Base-by-base conservation (phyloP, 2,797 vertebrate species). In the Tadarida brasiliensis region DNA sequence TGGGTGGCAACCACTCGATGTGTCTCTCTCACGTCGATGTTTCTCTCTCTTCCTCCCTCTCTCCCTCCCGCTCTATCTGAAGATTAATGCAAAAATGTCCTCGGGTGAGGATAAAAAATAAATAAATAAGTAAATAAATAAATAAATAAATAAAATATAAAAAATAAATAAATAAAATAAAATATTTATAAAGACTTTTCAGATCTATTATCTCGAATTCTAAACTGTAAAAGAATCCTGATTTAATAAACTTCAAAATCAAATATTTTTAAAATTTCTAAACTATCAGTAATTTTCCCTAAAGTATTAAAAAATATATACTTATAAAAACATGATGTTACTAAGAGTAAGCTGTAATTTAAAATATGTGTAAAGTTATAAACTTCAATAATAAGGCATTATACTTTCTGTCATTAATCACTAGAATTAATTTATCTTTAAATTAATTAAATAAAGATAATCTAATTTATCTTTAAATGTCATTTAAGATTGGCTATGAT, bases 151-250 rank as follows among this genome's bases (percentile, higher is more conserved):
- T n/a, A n/a, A n/a, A n/a, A n/a, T n/a, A n/a, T n/a, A n/a, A n/a
- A n/a, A n/a, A n/a, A n/a, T n/a, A n/a, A n/a, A n/a, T n/a, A n/a
- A n/a, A n/a, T n/a, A n/a, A n/a, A n/a, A n/a, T 74, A 14, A 56
- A 90, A 74, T 91, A 83, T 92, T 87, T 85, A 80, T 74, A 30
- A 84, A 90, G 33, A 65, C 30, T 16, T 65, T 87, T 86, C 68
- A 94, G 35, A 28, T 81, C 63, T 56, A 51, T 68, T 86, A 86
- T 47, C 59, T 70, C 90, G n/a, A 90, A 67, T 93, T 59, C 20
- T 81, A 68, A 93, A 90, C 35, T 57, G 70, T 56, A 84, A 88
- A 83, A 63, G 28, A 86, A 90, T 78, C 17, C 5, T 87, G 49
- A 88, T 76, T 84, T 67, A 84, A 70, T 30, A 80, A 61, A 63